Percentiles rank a stretch among this genome's conserved stretches.
Conservation (phyloP, 2,888 invertebrate genomes). For the Trissolcus japonicus region DNA sequence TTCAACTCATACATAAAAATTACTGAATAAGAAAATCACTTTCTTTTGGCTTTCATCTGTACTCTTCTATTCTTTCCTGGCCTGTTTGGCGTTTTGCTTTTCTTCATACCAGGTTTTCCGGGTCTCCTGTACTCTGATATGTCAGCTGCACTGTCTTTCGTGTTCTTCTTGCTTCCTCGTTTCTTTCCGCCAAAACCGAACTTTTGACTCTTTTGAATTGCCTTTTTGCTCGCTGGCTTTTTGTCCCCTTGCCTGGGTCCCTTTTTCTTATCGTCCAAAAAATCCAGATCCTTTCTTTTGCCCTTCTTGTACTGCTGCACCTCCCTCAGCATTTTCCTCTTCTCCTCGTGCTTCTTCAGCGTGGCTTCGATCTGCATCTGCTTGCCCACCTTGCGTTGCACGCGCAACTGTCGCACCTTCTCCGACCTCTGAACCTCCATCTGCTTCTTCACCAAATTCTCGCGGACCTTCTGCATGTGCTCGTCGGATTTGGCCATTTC, state of each 20-base stretch:
- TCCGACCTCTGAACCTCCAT: slow-evolving; percentile 91
- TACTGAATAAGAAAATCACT: background rate
- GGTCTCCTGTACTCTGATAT: slow-evolving; percentile 79
- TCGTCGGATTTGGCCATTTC: slow-evolving; percentile 98
- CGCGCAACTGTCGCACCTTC: slow-evolving; percentile 91
- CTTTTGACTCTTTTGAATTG: slow-evolving; percentile 84
- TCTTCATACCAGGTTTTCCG: slow-evolving; percentile 64
- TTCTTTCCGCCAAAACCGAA: slow-evolving; percentile 98
- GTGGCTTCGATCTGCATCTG: slow-evolving; percentile 90
- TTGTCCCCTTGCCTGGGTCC: slow-evolving; percentile 58
- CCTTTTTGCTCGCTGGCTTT: slow-evolving; percentile 54
- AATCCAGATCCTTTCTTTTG: slow-evolving; percentile 86
- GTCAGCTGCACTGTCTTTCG: slow-evolving; percentile 85
- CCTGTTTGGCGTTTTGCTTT: slow-evolving; percentile 63
- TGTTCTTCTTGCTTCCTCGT: slow-evolving; percentile 91
- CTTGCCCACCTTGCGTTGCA: slow-evolving; percentile 95
- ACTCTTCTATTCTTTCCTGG: slow-evolving; percentile 77
- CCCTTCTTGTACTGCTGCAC: slow-evolving; percentile 95
- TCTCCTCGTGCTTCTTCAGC: slow-evolving; percentile 91
- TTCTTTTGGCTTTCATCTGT: slow-evolving; percentile 71
- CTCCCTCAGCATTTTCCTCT: slow-evolving; percentile 93
- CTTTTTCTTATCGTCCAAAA: slow-evolving; percentile 82
- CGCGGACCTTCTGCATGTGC: slow-evolving; percentile 97
- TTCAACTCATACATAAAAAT: no score
- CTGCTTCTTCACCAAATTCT: slow-evolving; percentile 89